Evolutionary conservation across 2,113 vertebrate species (phyloP).

Genomic region (Reinhardtius hippoglossoides): DNA sequence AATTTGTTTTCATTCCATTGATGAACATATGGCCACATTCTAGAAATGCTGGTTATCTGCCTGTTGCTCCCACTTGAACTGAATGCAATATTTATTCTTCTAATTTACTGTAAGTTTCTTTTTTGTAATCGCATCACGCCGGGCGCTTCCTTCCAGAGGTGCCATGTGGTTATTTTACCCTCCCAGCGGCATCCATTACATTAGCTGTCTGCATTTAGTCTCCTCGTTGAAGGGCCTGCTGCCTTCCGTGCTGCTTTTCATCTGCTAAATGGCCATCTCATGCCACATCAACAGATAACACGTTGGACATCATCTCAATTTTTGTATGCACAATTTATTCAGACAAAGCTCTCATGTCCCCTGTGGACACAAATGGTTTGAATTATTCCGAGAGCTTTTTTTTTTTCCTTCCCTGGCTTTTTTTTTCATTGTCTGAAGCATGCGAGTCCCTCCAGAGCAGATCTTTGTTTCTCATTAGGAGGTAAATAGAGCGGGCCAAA

Average conservation of each 20-base stretch:
- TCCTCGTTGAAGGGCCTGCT: slow-evolving; percentile 29
- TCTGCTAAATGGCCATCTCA: slow-evolving; percentile 57
- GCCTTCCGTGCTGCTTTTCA: slow-evolving; percentile 31
- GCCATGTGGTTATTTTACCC: slow-evolving; percentile 24
- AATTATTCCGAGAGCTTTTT: slow-evolving; percentile 72
- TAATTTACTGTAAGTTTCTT: slow-evolving; percentile 46
- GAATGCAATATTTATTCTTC: slow-evolving; percentile 51
- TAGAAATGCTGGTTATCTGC: not conserved
- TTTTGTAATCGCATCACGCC: slow-evolving; percentile 38
- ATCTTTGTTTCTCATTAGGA: slow-evolving; percentile 83
- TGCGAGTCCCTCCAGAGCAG: slow-evolving; percentile 73
- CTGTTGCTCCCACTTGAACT: slow-evolving; percentile 46
- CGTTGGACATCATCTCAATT: slow-evolving; percentile 54
- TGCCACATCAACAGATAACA: slow-evolving; percentile 69
- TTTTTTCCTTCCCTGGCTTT: slow-evolving; percentile 38
- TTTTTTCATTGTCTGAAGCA: slow-evolving; percentile 72
- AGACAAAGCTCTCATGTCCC: slow-evolving; percentile 65
- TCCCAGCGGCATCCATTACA: slow-evolving; percentile 27
- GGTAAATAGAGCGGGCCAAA: slow-evolving; percentile 77
- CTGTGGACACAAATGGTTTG: slow-evolving; percentile 74
- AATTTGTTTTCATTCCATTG: slow-evolving; percentile 23
- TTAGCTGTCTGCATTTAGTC: slow-evolving; percentile 27
- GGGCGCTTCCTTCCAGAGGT: slow-evolving; percentile 48
- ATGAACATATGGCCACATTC: no score
- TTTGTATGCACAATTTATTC: slow-evolving; percentile 67